phyloP scores from a whole-genome alignment of 2,888 invertebrate genomes.

The Amphipyra berbera region DNA sequence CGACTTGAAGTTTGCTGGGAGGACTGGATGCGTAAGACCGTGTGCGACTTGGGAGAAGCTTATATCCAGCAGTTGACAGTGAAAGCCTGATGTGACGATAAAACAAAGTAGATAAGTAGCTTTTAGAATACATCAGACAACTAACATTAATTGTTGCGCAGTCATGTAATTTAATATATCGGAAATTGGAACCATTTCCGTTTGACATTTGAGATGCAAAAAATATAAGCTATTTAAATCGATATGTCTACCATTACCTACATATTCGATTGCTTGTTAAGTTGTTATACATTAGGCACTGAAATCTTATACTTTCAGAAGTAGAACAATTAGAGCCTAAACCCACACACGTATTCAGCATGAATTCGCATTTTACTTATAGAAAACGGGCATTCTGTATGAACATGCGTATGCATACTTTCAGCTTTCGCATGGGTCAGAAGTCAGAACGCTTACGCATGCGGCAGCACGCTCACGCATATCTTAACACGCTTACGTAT shows the following conservation, averaged over 20 bases:
- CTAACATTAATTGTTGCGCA: slow-evolving; percentile 16
- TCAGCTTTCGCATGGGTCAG: no score
- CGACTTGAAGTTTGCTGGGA: no score
- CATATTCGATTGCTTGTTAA: slow-evolving; percentile 3
- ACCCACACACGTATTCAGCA: no score
- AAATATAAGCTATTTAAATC: slow-evolving; percentile 9
- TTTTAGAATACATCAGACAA: slow-evolving; percentile 9
- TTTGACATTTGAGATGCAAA: slow-evolving; percentile 37
- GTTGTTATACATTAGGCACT: slow-evolving; percentile 9
- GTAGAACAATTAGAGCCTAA: slow-evolving; percentile 11
- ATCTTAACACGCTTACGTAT: no score
- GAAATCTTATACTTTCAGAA: slow-evolving; percentile 40
- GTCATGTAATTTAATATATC: slow-evolving; percentile 41
- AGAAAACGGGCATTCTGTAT: no score
- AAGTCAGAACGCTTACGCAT: no score
- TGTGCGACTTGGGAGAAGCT: no score
- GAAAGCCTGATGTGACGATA: no score
- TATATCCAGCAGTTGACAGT: no score
- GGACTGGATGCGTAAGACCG: no score
- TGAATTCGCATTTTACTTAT: no score
- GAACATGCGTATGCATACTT: not conserved
- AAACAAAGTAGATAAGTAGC: not conserved
- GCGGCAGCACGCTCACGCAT: no score
- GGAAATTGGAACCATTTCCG: slow-evolving; percentile 35
- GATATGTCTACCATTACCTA: slow-evolving; percentile 2